Percentiles rank a stretch among this genome's conserved stretches.
Conservation (phyloP, 1,140 invertebrate species). For the Agrilus planipennis region DNA sequence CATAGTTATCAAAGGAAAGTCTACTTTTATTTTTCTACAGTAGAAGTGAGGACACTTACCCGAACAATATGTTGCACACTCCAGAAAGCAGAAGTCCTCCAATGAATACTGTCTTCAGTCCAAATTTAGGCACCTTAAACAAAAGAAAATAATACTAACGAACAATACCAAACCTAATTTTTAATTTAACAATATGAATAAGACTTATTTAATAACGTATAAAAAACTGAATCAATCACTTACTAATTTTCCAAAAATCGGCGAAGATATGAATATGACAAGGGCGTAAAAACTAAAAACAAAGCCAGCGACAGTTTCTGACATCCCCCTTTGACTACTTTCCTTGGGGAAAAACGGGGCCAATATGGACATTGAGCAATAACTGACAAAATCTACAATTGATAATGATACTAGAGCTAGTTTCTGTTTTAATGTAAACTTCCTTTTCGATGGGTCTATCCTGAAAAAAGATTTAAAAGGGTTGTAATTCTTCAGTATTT, state of each 20-base stretch:
- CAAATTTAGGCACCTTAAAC: conserved; percentile 47
- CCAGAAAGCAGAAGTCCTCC: conserved; percentile 49
- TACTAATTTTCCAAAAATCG: conserved; percentile 59
- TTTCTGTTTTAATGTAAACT: no score
- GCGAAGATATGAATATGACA: conserved; percentile 54
- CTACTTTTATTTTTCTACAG: neutral
- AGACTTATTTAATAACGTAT: no score
- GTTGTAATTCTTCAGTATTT: no score
- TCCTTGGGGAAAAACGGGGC: conserved; percentile 63
- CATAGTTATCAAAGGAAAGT: conserved; percentile 4
- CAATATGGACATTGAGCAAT: conserved; percentile 65
- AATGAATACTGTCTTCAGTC: conserved; percentile 53
- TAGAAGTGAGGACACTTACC: conserved; percentile 36
- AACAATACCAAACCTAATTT: no score
- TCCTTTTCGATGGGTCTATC: no score
- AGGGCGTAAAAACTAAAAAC: conserved; percentile 64
- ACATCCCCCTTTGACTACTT: conserved; percentile 49
- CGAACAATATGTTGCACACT: conserved; percentile 50
- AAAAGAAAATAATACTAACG: no score
- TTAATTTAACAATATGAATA: no score
- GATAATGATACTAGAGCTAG: conserved; percentile 45
- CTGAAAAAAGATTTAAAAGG: no score
- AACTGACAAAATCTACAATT: conserved; percentile 56
- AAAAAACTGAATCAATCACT: no score
- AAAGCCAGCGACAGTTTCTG: conserved; percentile 50